Percentiles rank a stretch among this genome's conserved stretches.
phyloP scores from a whole-genome alignment of 2,888 invertebrate species.

The Thecophora atra region DNA sequence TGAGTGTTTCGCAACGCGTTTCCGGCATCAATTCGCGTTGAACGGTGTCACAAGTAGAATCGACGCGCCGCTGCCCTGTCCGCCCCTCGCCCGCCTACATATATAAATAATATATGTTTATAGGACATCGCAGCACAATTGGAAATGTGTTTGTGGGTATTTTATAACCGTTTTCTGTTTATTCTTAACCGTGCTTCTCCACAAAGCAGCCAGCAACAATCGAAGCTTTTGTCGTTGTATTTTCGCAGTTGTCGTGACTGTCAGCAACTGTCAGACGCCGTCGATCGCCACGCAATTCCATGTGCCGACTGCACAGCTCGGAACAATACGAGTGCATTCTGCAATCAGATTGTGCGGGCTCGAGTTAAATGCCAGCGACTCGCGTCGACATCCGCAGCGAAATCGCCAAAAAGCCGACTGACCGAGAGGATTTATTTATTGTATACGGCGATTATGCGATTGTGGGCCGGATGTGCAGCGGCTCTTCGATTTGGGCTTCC shows the following conservation, averaged over 20 bases:
- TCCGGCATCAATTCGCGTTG: background rate
- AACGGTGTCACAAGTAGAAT: no score
- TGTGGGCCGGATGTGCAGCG: slow-evolving; percentile 23
- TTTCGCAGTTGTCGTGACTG: background rate
- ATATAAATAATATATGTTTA: no score
- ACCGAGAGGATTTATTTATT: slow-evolving; percentile 11
- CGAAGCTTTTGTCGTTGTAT: slow-evolving; percentile 12
- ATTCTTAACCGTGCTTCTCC: background rate
- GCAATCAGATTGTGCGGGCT: background rate
- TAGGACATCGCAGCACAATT: no score
- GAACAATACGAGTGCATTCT: background rate
- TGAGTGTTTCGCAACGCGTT: background rate
- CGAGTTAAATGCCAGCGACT: slow-evolving; percentile 11
- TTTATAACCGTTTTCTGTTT: no score
- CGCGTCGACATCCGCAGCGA: background rate
- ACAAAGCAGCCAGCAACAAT: background rate
- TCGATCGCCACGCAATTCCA: background rate
- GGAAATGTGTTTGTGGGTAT: no score
- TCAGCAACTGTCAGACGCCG: slow-evolving; percentile 19
- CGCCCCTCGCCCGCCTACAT: no score
- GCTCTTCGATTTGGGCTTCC: background rate
- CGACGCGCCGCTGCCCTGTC: no score
- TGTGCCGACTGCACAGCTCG: background rate
- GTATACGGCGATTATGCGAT: background rate
- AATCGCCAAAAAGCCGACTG: slow-evolving; percentile 5